Evolutionary conservation across 2,888 invertebrate genomes (phyloP).

Genomic region (Nipponacmea schrenckii): DNA sequence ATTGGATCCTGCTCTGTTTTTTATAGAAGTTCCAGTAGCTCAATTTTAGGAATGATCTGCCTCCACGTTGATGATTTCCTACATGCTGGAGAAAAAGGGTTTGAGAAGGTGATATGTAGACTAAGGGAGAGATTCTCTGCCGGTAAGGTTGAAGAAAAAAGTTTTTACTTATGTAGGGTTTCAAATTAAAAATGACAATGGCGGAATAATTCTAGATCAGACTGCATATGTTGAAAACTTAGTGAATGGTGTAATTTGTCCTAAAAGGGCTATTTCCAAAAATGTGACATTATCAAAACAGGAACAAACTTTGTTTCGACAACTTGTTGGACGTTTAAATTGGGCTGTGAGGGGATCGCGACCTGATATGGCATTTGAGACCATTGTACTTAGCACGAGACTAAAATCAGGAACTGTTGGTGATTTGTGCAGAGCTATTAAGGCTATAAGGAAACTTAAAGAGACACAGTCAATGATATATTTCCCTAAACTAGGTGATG

Average conservation of each 20-base stretch:
- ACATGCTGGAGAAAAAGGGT: slow-evolving; percentile 16
- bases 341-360: slow-evolving; percentile 29
- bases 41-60: slow-evolving; percentile 8
- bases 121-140: neutral
- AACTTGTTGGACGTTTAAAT: slow-evolving; percentile 19
- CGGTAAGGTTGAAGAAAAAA: neutral
- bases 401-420: slow-evolving; percentile 24
- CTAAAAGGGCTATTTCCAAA: neutral
- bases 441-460: slow-evolving; percentile 22
- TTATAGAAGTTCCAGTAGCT: neutral
- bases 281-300: neutral
- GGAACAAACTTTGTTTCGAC: slow-evolving; percentile 6
- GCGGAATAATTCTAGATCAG: neutral
- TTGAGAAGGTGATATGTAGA: neutral
- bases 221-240: neutral
- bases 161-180: slow-evolving; percentile 15
- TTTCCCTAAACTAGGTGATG: slow-evolving; percentile 20
- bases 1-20: neutral
- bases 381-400: slow-evolving; percentile 30
- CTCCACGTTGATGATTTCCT: slow-evolving; percentile 23
- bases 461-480: slow-evolving; percentile 23
- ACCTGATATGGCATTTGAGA: slow-evolving; percentile 29
- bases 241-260: neutral
- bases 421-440: slow-evolving; percentile 16
- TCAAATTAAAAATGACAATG: neutral